These are phyloP conservation scores for Fringilla coelebs DNA, from an alignment of 2,797 vertebrate species.

Conservation along the genomic window DNA sequence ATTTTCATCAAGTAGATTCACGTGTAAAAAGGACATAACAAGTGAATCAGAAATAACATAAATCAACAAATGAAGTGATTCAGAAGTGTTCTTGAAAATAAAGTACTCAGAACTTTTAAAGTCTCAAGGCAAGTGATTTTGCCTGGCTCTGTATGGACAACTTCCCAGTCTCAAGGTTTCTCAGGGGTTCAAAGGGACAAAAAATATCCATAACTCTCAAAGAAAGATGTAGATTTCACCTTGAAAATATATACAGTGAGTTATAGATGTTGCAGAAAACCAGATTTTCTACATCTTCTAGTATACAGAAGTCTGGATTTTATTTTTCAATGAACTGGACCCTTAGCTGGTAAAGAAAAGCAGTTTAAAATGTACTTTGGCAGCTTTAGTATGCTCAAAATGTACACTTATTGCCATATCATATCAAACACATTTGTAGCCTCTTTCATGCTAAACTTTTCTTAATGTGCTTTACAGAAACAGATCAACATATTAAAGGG, in stretches of 20 bases:
- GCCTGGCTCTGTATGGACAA: background rate
- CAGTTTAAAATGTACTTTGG: conserved; percentile 45
- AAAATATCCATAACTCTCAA: background rate
- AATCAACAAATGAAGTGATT: background rate
- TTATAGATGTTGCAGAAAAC: conserved; percentile 19
- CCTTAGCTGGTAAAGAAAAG: conserved; percentile 51
- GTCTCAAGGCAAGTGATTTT: background rate
- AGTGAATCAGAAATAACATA: background rate
- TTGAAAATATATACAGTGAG: background rate
- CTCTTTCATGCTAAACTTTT: conserved; percentile 61
- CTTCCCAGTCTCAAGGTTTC: background rate
- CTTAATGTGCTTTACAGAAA: conserved; percentile 65
- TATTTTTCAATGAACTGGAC: conserved; percentile 24
- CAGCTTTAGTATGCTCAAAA: conserved; percentile 64
- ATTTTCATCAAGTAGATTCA: background rate
- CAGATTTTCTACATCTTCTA: conserved; percentile 33
- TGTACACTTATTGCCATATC: conserved; percentile 62
- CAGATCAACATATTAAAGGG: conserved; percentile 64
- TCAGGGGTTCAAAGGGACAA: background rate
- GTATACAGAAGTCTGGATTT: background rate
- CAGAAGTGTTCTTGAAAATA: background rate
- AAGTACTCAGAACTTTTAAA: background rate
- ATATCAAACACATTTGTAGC: conserved; percentile 65
- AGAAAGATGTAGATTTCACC: background rate
- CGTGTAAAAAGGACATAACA: background rate